Evolutionary conservation across 1,140 invertebrate genomes (phyloP).

Genomic region (Wiebesia pumilae): DNA sequence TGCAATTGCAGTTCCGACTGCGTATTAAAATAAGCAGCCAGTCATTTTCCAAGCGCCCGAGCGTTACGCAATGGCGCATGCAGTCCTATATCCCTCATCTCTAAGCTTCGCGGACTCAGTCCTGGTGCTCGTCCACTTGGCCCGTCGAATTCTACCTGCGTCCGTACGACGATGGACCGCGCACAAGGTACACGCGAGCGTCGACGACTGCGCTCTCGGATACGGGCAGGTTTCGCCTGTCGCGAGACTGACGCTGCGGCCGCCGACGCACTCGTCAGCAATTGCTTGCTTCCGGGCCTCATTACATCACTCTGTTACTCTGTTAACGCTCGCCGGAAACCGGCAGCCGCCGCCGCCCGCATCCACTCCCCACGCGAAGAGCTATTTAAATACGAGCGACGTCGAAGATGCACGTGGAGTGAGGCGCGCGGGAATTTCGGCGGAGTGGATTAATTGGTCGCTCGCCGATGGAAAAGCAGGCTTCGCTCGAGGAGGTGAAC

Average conservation of each 20-base stretch:
- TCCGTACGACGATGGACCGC: slow-evolving; percentile 57
- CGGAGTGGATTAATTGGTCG: too few species aligned
- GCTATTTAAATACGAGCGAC: background rate
- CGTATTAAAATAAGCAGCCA: too few species aligned
- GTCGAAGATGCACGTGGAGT: background rate
- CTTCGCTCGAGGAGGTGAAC: background rate
- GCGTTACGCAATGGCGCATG: too few species aligned
- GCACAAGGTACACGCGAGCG: background rate
- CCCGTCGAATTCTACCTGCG: slow-evolving; percentile 45
- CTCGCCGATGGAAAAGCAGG: too few species aligned
- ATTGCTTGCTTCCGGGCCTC: slow-evolving; percentile 76
- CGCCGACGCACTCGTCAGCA: slow-evolving; percentile 62
- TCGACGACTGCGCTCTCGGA: background rate
- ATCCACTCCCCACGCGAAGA: slow-evolving; percentile 20
- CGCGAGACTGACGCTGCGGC: slow-evolving; percentile 68
- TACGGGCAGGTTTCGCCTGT: slow-evolving; percentile 40
- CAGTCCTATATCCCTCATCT: too few species aligned
- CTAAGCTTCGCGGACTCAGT: background rate
- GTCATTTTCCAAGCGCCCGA: too few species aligned
- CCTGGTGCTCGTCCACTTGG: background rate
- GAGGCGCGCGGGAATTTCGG: background rate
- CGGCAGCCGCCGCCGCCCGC: slow-evolving; percentile 39
- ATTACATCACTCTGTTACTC: slow-evolving; percentile 77
- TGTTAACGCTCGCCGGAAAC: slow-evolving; percentile 76
- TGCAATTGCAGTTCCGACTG: too few species aligned